These are phyloP conservation scores for Drosophila bocqueti DNA, from an alignment of 1,140 invertebrate species.

Conservation along the genomic window DNA sequence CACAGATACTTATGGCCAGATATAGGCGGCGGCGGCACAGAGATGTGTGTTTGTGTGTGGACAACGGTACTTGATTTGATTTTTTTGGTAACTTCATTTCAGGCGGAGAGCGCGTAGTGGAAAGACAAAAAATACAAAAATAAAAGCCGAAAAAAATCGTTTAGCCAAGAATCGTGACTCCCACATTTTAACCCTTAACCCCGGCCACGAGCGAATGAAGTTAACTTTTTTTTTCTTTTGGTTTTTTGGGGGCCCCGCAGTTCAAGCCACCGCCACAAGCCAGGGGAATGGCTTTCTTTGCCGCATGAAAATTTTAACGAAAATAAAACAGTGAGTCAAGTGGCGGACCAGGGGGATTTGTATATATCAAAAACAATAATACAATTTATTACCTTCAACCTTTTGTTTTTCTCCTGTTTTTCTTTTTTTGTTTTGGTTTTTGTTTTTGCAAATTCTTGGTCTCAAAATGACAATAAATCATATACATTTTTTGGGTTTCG, in stretches of 20 bases:
- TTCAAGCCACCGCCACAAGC: slow-evolving; percentile 36
- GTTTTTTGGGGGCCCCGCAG: slow-evolving; percentile 43
- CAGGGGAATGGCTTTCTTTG: slow-evolving; percentile 64
- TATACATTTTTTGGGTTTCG: slow-evolving; percentile 53
- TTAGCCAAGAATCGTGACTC: slow-evolving; percentile 81
- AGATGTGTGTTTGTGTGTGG: slow-evolving; percentile 43
- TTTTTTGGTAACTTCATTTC: slow-evolving; percentile 82
- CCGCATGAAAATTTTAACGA: slow-evolving; percentile 35
- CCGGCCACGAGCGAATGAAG: slow-evolving; percentile 79
- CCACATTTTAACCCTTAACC: slow-evolving; percentile 85
- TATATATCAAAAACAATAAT: slow-evolving; percentile 79
- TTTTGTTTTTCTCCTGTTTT: slow-evolving; percentile 11
- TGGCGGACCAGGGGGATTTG: slow-evolving; percentile 16
- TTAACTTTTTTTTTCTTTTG: slow-evolving; percentile 44
- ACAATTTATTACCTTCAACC: slow-evolving; percentile 80
- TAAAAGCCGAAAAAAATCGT: slow-evolving; percentile 49
- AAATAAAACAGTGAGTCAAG: slow-evolving; percentile 43
- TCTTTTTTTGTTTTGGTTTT: not conserved
- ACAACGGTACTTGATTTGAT: slow-evolving; percentile 80
- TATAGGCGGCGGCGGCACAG: not conserved
- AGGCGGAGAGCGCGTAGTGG: slow-evolving; percentile 66
- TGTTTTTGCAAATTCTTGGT: slow-evolving; percentile 76
- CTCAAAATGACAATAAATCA: slow-evolving; percentile 84
- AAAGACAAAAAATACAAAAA: slow-evolving; percentile 35
- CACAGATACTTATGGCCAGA: slow-evolving; percentile 40